A percentile compares a stretch with the other conserved stretches of the same genome.
phyloP scores from a whole-genome alignment of 2,888 invertebrate species.

The Hoplodrina ambigua region DNA sequence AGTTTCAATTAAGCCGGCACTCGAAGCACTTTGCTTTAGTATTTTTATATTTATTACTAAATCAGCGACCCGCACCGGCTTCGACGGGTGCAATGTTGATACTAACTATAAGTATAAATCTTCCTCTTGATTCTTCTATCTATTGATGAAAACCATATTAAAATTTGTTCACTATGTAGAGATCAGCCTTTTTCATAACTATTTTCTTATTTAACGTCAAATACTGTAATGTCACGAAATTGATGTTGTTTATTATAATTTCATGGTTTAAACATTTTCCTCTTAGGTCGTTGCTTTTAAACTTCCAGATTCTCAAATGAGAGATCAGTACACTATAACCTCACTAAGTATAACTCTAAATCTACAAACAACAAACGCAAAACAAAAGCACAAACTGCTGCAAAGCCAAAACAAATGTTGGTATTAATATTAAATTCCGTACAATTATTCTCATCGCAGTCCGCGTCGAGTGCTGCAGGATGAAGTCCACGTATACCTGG shows the following conservation, averaged over 20 bases:
- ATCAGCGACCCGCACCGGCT: no score
- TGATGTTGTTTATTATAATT: no score
- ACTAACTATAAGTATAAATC: no score
- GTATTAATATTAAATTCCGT: slow-evolving; percentile 10
- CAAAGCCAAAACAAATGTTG: slow-evolving; percentile 7
- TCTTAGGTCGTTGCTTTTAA: no score
- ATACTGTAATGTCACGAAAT: no score
- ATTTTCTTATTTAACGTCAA: neutral
- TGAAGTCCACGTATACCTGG: slow-evolving; percentile 23
- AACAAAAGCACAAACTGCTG: neutral
- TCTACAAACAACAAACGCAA: neutral
- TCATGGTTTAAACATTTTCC: no score
- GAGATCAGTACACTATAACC: neutral
- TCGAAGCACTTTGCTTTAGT: neutral
- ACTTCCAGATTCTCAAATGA: neutral
- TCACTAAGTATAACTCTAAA: neutral
- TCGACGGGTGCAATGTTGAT: no score
- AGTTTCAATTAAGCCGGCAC: neutral
- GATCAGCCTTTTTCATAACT: neutral
- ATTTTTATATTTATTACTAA: neutral
- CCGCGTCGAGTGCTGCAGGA: neutral
- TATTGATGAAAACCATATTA: no score
- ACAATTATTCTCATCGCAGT: slow-evolving; percentile 19
- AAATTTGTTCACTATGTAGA: no score
- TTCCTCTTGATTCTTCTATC: no score